Evolutionary conservation across 2,113 vertebrate genomes (phyloP).

Genomic region (Sarotherodon lohbergeri): DNA sequence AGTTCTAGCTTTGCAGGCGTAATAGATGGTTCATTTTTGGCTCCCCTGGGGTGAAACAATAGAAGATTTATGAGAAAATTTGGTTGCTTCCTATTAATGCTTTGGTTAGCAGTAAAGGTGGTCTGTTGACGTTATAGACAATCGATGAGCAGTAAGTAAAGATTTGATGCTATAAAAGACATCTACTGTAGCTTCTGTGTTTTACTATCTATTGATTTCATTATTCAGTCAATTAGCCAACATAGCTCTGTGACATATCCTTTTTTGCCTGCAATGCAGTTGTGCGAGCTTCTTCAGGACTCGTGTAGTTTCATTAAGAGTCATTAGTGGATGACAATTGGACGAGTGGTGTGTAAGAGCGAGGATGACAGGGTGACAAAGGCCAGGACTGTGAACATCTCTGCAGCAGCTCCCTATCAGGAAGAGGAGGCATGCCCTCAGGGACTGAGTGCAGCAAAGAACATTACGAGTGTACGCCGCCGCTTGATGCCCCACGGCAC

Average conservation of each 20-base stretch:
- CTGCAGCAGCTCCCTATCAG: conserved; percentile 7
- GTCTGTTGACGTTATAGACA: conserved; percentile 21
- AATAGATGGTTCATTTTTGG: conserved; percentile 42
- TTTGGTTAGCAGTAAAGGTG: background rate
- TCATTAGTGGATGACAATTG: conserved; percentile 32
- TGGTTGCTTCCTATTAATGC: background rate
- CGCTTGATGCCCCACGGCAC: conserved; percentile 29
- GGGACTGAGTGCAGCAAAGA: conserved; percentile 16
- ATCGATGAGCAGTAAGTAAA: conserved; percentile 36
- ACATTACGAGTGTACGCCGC: conserved; percentile 8
- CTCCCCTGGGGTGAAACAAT: conserved; percentile 8
- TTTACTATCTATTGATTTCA: conserved; percentile 25
- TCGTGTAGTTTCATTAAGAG: conserved; percentile 39
- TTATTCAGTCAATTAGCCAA: background rate
- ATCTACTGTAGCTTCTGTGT: background rate
- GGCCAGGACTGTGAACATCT: conserved; percentile 2
- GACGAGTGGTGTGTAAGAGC: background rate
- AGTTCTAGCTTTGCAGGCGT: conserved; percentile 24
- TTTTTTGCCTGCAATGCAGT: background rate
- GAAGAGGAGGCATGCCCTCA: background rate
- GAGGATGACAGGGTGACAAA: conserved; percentile 5
- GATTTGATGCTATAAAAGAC: conserved; percentile 12
- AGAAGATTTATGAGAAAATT: conserved; percentile 43
- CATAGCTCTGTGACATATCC: background rate
- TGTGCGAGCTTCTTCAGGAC: background rate